Evolutionary conservation across 2,113 vertebrate species (phyloP).

Genomic region (Burhinus oedicnemus): DNA sequence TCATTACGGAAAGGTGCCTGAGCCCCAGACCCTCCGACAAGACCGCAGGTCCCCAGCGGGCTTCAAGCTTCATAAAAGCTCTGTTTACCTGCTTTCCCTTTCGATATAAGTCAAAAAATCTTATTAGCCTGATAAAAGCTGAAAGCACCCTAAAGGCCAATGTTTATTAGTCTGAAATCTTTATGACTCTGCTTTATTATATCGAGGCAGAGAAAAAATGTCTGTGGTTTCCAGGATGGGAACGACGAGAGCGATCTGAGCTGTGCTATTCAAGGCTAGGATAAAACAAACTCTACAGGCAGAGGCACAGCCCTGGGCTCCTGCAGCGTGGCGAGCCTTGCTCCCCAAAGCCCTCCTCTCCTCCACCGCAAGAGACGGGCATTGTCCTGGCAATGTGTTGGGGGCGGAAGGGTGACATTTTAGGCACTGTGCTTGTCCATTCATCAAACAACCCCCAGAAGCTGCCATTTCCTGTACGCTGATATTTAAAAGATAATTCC

Average conservation of each 20-base stretch:
- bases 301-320: background rate
- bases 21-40: background rate
- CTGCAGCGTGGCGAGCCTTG: background rate
- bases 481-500: background rate
- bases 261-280: accelerated
- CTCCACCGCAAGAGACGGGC: accelerated
- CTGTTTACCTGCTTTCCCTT: background rate
- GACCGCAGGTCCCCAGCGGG: background rate
- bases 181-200: background rate
- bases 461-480: background rate
- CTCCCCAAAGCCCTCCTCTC: background rate
- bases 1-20: background rate
- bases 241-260: accelerated
- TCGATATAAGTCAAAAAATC: background rate
- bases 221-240: accelerated
- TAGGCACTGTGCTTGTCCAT: background rate
- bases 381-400: accelerated
- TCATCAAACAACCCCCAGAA: background rate
- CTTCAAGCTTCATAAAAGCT: background rate
- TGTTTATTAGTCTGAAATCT: slow-evolving; percentile 17
- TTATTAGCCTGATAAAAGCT: slow-evolving; percentile 24
- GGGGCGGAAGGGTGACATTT: background rate
- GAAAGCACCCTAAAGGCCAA: slow-evolving; percentile 13
- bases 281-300: background rate
- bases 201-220: background rate